Evolutionary conservation across 2,113 vertebrate genomes (phyloP), one percentile per base, ranked within the genome.

Genomic region (Malurus melanocephalus): DNA sequence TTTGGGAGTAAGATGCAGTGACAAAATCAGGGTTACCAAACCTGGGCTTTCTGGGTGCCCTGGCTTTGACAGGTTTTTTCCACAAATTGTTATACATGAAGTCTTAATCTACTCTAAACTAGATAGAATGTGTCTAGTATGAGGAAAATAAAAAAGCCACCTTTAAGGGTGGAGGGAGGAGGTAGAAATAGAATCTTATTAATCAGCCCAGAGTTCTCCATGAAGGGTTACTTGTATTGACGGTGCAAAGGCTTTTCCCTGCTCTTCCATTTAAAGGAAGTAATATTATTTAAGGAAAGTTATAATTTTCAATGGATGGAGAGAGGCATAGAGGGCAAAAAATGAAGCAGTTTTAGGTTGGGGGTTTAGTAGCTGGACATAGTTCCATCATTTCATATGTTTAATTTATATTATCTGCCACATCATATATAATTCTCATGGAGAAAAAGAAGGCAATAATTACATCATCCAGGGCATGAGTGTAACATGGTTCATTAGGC

Each of bases 381-480:
- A 77, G 40, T 61, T 81, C 56, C 5, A 13, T 62, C 18, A 69
- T 51, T 91, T 85, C 8, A 32, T 80, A 10, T 73, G 59, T 90
- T 93, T 92, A 13, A 62, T 87, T 84, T 64, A 38, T 88, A 77
- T 77, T 79, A 56, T 75, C 64, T 93, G 19, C 49, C 40, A n/a
- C 13, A 48, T 75, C 48, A 53, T 87, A 66, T 87, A 52, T 89
- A 83, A 83, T 80, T 80, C 88, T 89, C 57, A 42, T 49, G 42
- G 43, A 66, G 35, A 1, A 3, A 35, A 78, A 76, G 65, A 73
- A 13, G 16, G 28, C 72, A n/a, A 38, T 87, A 78, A 68, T 92
- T 77, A 38, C 38, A 78, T 91, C 87, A 91, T 78, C 32, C 38
- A 80, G 42, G 75, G 59, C 72, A 75, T 22, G 22, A 88, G 55